A percentile compares a stretch with the other conserved stretches of the same genome.
These are phyloP conservation scores for Festucalex cinctus DNA, from an alignment of 2,113 vertebrate species.

Conservation along the genomic window DNA sequence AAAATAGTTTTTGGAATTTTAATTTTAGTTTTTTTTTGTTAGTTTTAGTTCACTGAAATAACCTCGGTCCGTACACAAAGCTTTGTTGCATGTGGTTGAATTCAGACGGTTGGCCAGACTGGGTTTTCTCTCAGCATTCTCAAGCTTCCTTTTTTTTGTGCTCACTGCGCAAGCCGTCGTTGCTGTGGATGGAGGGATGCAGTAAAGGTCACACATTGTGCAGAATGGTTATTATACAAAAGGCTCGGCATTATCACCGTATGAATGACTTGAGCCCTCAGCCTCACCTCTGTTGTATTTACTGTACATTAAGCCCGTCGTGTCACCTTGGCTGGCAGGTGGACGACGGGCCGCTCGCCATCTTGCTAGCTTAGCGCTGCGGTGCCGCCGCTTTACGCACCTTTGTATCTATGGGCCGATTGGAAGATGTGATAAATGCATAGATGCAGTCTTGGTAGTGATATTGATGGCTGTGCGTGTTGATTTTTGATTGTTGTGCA, in stretches of 20 bases:
- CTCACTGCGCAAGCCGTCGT: conserved; percentile 14
- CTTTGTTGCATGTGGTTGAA: conserved; percentile 32
- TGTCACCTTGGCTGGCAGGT: background rate
- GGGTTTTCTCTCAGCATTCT: conserved; percentile 1
- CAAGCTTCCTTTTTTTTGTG: conserved; percentile 3
- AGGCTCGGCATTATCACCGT: conserved; percentile 16
- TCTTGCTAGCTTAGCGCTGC: background rate
- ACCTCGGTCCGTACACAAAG: conserved; percentile 31
- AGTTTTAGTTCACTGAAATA: too few relatives aligned
- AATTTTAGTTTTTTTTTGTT: too few relatives aligned
- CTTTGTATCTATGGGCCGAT: background rate
- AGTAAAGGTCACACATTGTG: conserved; percentile 38
- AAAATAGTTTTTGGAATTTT: too few relatives aligned
- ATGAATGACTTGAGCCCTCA: conserved; percentile 14
- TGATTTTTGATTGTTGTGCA: background rate
- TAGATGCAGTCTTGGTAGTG: background rate
- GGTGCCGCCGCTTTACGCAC: background rate
- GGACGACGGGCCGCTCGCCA: background rate
- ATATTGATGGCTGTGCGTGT: background rate
- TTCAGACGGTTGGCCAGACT: conserved; percentile 18
- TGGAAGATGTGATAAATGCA: background rate
- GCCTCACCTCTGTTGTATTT: conserved; percentile 24
- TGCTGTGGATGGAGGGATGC: conserved; percentile 20
- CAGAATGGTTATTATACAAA: conserved; percentile 21
- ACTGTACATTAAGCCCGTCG: conserved; percentile 21